Conservation (phyloP, 1,140 invertebrate species). For the Paramacrobiotus metropolitanus region DNA sequence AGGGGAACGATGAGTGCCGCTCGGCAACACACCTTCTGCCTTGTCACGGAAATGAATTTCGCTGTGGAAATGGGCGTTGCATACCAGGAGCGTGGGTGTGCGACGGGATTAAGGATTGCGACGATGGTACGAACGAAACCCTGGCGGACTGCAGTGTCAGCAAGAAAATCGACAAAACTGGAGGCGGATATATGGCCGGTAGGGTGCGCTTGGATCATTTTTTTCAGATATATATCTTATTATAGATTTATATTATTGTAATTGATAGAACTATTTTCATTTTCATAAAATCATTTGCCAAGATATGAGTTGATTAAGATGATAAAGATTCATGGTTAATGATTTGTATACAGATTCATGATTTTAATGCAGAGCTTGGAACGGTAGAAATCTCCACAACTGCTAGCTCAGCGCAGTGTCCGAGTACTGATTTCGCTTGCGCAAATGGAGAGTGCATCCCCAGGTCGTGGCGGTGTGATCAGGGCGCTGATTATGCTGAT, state of each 20-base stretch:
- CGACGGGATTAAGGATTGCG: constrained; percentile 60
- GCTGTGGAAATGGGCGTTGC: constrained; percentile 51
- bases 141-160: neutral
- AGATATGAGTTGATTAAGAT: no score
- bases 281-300: no score
- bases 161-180: no score
- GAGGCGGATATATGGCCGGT: neutral
- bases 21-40: neutral
- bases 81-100: constrained; percentile 74
- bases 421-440: constrained; percentile 4
- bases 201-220: neutral
- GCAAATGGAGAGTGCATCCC: constrained; percentile 9
- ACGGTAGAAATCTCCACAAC: neutral
- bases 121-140: constrained; percentile 60
- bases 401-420: neutral
- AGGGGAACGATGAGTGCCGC: constrained; percentile 8
- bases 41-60: constrained; percentile 34
- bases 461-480: constrained; percentile 4
- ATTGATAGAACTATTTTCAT: no score
- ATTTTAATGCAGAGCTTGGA: neutral
- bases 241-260: neutral
- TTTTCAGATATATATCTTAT: neutral
- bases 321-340: no score
- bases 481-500: constrained; percentile 8
- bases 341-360: no score